phyloP scores from a whole-genome alignment of 2,888 invertebrate species.

The Ophion obscuratus region DNA sequence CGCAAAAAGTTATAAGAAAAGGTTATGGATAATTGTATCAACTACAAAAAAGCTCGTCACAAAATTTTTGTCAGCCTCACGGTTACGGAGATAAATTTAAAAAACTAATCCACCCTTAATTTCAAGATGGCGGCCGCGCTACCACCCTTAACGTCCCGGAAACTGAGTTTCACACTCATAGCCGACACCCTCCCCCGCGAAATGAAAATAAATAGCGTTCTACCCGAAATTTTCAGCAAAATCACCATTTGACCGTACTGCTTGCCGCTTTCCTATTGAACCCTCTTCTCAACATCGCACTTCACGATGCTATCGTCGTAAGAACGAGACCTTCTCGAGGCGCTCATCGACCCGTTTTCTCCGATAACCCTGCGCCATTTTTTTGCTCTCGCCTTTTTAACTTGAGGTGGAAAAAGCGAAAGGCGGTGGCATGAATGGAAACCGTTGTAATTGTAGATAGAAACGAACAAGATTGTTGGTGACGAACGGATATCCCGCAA shows the following conservation, averaged over 20 bases:
- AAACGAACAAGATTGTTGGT: slow-evolving; percentile 1
- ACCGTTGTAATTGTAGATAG: neutral
- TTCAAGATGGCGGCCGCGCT: too few species aligned
- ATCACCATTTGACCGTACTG: too few species aligned
- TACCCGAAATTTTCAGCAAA: too few species aligned
- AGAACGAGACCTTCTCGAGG: slow-evolving; percentile 51
- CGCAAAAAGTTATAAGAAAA: too few species aligned
- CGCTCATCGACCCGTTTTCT: slow-evolving; percentile 49
- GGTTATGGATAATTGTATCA: too few species aligned
- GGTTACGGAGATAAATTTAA: too few species aligned
- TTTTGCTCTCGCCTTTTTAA: neutral
- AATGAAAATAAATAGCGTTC: too few species aligned
- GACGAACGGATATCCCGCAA: neutral
- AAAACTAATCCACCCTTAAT: too few species aligned
- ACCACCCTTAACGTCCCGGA: too few species aligned
- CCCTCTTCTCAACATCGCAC: slow-evolving; percentile 18
- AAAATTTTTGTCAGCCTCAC: too few species aligned
- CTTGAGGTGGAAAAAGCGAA: slow-evolving; percentile 4
- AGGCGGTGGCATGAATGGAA: neutral
- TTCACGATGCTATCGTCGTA: slow-evolving; percentile 56
- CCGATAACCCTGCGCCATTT: slow-evolving; percentile 25
- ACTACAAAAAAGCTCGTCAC: too few species aligned
- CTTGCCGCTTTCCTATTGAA: too few species aligned
- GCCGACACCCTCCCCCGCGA: neutral
- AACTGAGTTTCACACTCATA: slow-evolving; percentile 15